Percentiles rank a stretch among this genome's conserved stretches.
Conservation (phyloP, 2,888 invertebrate species). For the Epirrhoe tristata region DNA sequence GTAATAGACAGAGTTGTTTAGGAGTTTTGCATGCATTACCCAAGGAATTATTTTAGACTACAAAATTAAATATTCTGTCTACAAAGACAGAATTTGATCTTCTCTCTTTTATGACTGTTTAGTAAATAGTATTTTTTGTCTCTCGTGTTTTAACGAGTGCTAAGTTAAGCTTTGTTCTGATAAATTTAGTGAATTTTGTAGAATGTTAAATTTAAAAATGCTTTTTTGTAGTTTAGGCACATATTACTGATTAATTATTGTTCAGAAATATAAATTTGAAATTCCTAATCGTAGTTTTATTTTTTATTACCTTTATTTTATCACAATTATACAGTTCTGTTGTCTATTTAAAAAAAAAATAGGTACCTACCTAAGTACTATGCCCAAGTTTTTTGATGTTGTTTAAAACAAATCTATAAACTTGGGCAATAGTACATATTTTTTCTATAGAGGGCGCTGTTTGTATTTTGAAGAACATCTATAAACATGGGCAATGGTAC, state of each 20-base stretch:
- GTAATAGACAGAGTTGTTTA: no score
- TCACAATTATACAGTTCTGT: no score
- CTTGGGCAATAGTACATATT: neutral
- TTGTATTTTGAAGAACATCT: neutral
- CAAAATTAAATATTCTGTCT: neutral
- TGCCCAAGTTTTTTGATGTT: no score
- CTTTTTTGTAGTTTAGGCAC: conserved; percentile 40
- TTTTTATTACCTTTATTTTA: conserved; percentile 1
- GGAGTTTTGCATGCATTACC: no score
- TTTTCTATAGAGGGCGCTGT: conserved; percentile 10
- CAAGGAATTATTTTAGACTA: neutral
- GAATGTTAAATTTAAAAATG: conserved; percentile 44
- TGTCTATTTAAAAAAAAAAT: no score
- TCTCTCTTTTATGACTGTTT: neutral
- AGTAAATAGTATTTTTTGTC: conserved; percentile 8
- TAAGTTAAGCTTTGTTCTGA: conserved; percentile 16
- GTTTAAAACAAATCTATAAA: no score
- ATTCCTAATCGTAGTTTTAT: conserved; percentile 22
- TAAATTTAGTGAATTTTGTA: conserved; percentile 34
- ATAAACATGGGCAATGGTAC: neutral
- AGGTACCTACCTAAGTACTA: no score
- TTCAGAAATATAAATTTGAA: conserved; percentile 50
- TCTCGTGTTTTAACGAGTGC: conserved; percentile 58
- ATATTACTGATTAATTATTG: conserved; percentile 56
- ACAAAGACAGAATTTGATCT: neutral